Conservation (phyloP, 1,140 invertebrate species). For the Macrocentrus cingulum region DNA sequence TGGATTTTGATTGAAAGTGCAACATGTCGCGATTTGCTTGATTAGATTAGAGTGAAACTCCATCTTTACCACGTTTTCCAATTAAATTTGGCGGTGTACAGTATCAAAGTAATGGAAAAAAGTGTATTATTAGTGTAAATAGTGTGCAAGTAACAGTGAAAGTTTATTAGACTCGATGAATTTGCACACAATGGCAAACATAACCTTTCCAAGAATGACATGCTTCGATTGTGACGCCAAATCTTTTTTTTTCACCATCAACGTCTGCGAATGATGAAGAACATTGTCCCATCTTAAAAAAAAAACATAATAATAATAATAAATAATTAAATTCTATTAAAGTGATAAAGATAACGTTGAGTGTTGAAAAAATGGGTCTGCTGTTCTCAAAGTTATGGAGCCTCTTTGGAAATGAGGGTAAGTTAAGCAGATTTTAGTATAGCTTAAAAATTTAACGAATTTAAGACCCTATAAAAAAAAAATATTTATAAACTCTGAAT, state of each 20-base stretch:
- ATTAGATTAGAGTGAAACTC: slow-evolving; percentile 37
- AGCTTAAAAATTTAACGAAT: too few species aligned
- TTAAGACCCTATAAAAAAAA: too few species aligned
- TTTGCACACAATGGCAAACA: slow-evolving; percentile 32
- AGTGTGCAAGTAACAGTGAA: too few species aligned
- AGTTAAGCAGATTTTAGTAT: slow-evolving; percentile 12
- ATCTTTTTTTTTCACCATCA: slow-evolving; percentile 30
- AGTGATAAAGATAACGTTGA: background rate
- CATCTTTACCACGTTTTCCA: background rate
- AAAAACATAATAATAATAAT: too few species aligned
- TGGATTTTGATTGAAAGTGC: slow-evolving; percentile 20
- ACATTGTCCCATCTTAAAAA: background rate
- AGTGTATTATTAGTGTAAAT: too few species aligned
- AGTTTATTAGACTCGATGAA: background rate
- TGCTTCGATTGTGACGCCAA: slow-evolving; percentile 28
- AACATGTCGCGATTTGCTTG: slow-evolving; percentile 45
- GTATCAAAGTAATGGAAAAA: background rate
- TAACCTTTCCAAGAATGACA: slow-evolving; percentile 44
- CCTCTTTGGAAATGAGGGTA: slow-evolving; percentile 25
- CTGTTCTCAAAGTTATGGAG: slow-evolving; percentile 24
- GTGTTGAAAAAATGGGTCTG: slow-evolving; percentile 12
- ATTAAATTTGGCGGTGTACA: background rate
- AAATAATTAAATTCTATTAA: background rate
- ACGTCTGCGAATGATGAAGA: slow-evolving; percentile 11
- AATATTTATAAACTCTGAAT: too few species aligned